Conservation (phyloP, 2,888 invertebrate species). For the Mechanitis messenoides region DNA sequence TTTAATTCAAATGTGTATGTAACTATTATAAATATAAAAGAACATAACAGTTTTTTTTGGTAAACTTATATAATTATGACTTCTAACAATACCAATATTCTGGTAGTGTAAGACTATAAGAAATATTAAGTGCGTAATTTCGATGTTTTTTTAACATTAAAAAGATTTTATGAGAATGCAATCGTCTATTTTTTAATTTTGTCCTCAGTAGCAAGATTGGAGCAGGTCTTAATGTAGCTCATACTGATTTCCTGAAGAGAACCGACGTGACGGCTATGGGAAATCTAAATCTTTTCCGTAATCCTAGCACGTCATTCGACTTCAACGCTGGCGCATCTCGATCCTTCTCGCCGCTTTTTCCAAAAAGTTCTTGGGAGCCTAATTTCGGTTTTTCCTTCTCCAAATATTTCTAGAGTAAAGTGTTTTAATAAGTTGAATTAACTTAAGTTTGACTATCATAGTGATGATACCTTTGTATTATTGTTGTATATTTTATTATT, state of each 20-base stretch:
- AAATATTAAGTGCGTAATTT: too few relatives aligned
- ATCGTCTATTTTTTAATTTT: neutral
- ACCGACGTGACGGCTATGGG: slow-evolving; percentile 39
- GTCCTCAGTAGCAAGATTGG: neutral
- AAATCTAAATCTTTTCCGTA: slow-evolving; percentile 37
- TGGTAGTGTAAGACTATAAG: neutral
- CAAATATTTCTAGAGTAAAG: neutral
- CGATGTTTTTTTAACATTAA: too few relatives aligned
- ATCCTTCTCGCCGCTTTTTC: slow-evolving; percentile 36
- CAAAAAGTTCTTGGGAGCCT: slow-evolving; percentile 37
- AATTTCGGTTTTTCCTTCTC: slow-evolving; percentile 22
- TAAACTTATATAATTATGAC: neutral
- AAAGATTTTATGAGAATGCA: too few relatives aligned
- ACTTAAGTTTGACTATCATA: too few relatives aligned
- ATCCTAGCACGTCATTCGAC: slow-evolving; percentile 37
- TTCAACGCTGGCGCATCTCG: slow-evolving; percentile 36
- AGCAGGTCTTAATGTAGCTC: neutral
- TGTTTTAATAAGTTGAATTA: neutral
- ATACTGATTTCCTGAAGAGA: slow-evolving; percentile 34
- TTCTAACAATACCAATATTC: neutral
- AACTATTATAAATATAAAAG: neutral
- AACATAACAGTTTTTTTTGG: neutral
- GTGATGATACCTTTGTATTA: too few relatives aligned
- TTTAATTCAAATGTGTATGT: too few relatives aligned
- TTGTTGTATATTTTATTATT: too few relatives aligned